These are phyloP conservation scores for Aquatica leii DNA, from an alignment of 2,888 invertebrate genomes.

Conservation along the genomic window DNA sequence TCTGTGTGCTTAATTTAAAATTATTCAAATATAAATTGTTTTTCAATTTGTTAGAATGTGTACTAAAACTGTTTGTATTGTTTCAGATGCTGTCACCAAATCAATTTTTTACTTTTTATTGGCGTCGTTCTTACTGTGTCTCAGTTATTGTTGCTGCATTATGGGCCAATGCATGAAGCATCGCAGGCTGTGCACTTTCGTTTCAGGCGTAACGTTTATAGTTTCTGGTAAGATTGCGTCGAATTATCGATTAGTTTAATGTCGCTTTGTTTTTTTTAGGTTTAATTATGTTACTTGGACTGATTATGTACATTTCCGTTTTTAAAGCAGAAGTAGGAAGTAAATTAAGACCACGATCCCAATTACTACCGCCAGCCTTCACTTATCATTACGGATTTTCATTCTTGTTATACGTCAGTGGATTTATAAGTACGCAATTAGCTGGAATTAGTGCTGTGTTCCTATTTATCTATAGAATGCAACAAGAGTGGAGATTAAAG, in stretches of 20 bases:
- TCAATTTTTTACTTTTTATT: slow-evolving; percentile 83
- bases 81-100: slow-evolving; percentile 86
- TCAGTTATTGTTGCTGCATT: slow-evolving; percentile 82
- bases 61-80: neutral
- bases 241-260: neutral
- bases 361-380: slow-evolving; percentile 80
- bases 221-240: slow-evolving; percentile 75
- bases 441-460: slow-evolving; percentile 89
- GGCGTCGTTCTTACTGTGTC: slow-evolving; percentile 77
- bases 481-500: slow-evolving; percentile 65
- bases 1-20: too few species aligned
- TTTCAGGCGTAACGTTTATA: slow-evolving; percentile 87
- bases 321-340: slow-evolving; percentile 91
- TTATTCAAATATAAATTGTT: too few species aligned
- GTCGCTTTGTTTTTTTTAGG: slow-evolving; percentile 67
- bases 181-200: slow-evolving; percentile 81
- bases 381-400: slow-evolving; percentile 89
- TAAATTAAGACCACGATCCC: slow-evolving; percentile 82
- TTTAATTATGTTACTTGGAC: slow-evolving; percentile 86
- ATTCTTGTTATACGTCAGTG: slow-evolving; percentile 84
- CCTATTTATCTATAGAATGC: slow-evolving; percentile 83
- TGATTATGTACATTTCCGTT: slow-evolving; percentile 93
- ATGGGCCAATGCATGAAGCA: slow-evolving; percentile 81
- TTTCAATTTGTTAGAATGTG: too few species aligned
- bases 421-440: slow-evolving; percentile 83